Evolutionary conservation across 2,888 invertebrate species (phyloP), one percentile per base, ranked within the genome.

Genomic region (Platerodrilus igneus): DNA sequence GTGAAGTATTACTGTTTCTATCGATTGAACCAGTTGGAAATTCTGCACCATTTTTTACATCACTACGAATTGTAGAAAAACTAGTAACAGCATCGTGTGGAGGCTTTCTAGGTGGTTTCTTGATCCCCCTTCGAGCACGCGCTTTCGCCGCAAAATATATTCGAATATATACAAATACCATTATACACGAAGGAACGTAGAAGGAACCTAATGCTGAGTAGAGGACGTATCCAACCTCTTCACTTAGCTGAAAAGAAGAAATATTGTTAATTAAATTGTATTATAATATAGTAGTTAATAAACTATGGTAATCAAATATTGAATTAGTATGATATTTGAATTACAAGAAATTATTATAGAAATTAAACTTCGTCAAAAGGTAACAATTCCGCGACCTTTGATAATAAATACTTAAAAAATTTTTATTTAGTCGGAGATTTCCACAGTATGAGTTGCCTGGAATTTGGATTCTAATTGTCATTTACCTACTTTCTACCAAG

Each of bases 121-220:
- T 76, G 52, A 91, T 90, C 38, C 88, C 88, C 36, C 93, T 75
- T 47, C 94, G 75, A 52, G 95, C 95, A 32, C 95, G 70, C 34
- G 88, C 88, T 67, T 94, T 88, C 32, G 96, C 95, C 22, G 95
- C 95, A 72, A 83, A 90, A 75, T 95, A 99, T 74, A 99, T 97
- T 71, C 95, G 83, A 70, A 94, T 94, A 75, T 99, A 99, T 48
- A 99, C 97, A 73, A 97, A 95, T 63, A 97, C 95, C 96, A 99
- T 97, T 68, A 99, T 94, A 69, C 95, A 91, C 63, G 94, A 93
- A 47, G 99, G 97, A 68, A 99, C 92, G 79, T 94, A 99, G 79
- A 99, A 99, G 62, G 96, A 97, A 57, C 97, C 97, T 60, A 95
- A 78, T 11, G 96, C 93, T 11, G 96, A 97, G 73, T 97, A 99